Conservation (phyloP, 1,140 invertebrate genomes). For the Cotesia chilonis region DNA sequence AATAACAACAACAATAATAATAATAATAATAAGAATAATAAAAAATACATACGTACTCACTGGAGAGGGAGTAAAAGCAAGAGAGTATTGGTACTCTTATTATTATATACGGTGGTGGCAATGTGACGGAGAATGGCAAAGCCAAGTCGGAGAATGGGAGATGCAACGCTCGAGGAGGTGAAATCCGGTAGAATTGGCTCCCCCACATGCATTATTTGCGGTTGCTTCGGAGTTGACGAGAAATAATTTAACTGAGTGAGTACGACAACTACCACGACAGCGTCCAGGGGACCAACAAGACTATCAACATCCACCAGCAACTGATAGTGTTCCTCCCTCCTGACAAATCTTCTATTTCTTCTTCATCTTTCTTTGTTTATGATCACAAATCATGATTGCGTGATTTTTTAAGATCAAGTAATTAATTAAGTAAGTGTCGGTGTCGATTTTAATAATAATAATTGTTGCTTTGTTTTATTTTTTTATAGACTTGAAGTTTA, state of each 20-base stretch:
- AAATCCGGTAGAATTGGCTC: constrained; percentile 23
- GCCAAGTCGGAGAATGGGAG: constrained; percentile 10
- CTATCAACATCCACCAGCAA: no score
- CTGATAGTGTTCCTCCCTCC: no score
- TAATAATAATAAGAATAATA: not conserved
- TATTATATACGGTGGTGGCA: constrained; percentile 2
- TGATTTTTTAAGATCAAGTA: no score
- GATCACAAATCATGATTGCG: not conserved
- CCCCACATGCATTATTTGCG: constrained; percentile 11
- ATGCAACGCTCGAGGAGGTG: constrained; percentile 9
- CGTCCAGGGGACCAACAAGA: no score
- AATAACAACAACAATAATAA: not conserved
- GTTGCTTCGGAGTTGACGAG: constrained; percentile 24
- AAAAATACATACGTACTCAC: no score
- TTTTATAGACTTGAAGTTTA: no score
- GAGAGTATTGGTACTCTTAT: not conserved
- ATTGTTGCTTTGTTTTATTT: no score
- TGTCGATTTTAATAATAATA: no score
- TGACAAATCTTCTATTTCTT: no score
- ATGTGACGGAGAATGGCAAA: constrained; percentile 18
- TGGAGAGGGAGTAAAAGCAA: not conserved
- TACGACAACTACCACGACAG: not conserved
- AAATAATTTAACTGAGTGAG: constrained; percentile 17
- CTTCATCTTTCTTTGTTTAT: no score
- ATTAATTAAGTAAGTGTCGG: no score